Percentiles rank a stretch among this genome's conserved stretches.
phyloP scores from a whole-genome alignment of 2,113 vertebrate species.

The Sylvilagus bachmani region DNA sequence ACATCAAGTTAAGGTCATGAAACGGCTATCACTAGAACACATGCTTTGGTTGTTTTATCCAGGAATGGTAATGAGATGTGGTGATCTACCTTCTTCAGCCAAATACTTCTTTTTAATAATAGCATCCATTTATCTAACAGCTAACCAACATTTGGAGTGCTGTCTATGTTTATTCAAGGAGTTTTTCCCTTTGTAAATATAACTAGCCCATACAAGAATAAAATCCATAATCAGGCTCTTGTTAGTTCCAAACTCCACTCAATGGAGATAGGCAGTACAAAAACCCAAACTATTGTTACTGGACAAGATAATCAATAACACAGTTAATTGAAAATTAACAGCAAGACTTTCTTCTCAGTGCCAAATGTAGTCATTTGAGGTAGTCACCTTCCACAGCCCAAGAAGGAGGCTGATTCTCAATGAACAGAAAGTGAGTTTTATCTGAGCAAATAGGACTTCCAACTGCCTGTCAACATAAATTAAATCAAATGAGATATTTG shows the following conservation, averaged over 20 bases:
- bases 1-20: not conserved
- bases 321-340: constrained; percentile 44
- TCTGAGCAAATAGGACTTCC: constrained; percentile 27
- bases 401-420: constrained; percentile 7
- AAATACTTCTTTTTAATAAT: constrained; percentile 56
- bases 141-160: constrained; percentile 53
- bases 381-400: not conserved
- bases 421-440: constrained; percentile 43
- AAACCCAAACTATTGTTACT: constrained; percentile 63
- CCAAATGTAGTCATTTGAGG: constrained; percentile 20
- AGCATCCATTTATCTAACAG: constrained; percentile 58
- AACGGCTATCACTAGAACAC: constrained; percentile 28
- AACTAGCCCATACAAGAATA: constrained; percentile 56
- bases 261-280: constrained; percentile 35
- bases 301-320: constrained; percentile 28
- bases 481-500: constrained; percentile 41
- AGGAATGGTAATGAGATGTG: constrained; percentile 61
- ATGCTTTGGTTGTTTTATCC: constrained; percentile 35
- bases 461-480: constrained; percentile 12
- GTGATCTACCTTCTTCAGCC: constrained; percentile 48
- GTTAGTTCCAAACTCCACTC: constrained; percentile 29
- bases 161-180: constrained; percentile 60
- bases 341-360: not conserved
- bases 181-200: constrained; percentile 59
- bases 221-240: constrained; percentile 57